Percentiles rank a stretch among this genome's conserved stretches.
These are phyloP conservation scores for Arrhamphus sclerolepis DNA, from an alignment of 2,797 vertebrate genomes.

Conservation along the genomic window DNA sequence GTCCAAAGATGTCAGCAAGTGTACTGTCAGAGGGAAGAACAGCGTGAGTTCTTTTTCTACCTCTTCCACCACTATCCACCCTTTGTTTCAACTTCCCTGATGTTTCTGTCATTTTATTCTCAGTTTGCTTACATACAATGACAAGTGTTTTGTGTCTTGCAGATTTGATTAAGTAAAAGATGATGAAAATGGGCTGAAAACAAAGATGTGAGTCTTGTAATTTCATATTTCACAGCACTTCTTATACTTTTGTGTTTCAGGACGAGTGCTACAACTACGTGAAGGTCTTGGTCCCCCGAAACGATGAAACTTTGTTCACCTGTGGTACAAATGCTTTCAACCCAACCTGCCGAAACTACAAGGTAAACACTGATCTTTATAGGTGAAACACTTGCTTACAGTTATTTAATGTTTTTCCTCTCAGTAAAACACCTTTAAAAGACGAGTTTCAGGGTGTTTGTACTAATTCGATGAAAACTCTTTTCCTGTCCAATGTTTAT, in stretches of 20 bases:
- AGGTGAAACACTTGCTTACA: no score
- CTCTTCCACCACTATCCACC: no score
- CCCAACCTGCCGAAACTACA: constrained; percentile 93
- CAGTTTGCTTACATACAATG: not conserved
- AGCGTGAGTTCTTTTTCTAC: constrained; percentile 83
- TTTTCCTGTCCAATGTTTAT: not conserved
- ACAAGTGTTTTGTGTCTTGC: no score
- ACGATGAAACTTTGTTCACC: constrained; percentile 92
- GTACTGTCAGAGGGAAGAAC: constrained; percentile 93
- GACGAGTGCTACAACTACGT: constrained; percentile 98
- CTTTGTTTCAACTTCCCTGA: not conserved
- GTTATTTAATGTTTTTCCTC: not conserved
- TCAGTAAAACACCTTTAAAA: not conserved
- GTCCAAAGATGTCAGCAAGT: constrained; percentile 92
- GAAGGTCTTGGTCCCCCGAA: constrained; percentile 94
- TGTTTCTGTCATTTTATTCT: not conserved
- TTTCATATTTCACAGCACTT: not conserved
- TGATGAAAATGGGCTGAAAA: no score
- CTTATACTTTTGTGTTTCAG: constrained; percentile 69
- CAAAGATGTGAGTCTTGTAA: not conserved
- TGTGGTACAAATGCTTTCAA: constrained; percentile 96
- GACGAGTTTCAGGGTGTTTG: not conserved
- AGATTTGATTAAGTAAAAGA: no score
- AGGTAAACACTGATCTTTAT: constrained; percentile 56
- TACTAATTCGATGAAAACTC: constrained; percentile 2